Evolutionary conservation across 2,797 vertebrate species (phyloP), one percentile per base, ranked within the genome.

Genomic region (Clarias laeviceps): DNA sequence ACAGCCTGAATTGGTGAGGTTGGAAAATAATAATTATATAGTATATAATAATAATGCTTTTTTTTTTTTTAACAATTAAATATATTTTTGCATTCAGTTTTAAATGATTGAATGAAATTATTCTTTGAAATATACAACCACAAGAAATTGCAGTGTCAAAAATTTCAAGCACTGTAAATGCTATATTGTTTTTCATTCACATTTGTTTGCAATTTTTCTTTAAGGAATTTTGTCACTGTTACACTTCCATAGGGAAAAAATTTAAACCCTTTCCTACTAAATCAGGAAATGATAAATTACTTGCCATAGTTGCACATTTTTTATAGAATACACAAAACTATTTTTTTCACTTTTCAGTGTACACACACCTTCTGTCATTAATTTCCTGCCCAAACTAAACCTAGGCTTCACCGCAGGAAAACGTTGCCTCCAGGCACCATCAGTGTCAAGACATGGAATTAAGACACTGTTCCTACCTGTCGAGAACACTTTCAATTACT

Each of bases 361-460:
- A 81, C 65, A 73, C 61, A 29, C 80, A 82, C 54, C 68, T 40
- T 29, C 78, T 81, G 59, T 85, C 79, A 82, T 65, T 77, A 34
- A 77, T 40, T 86, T 73, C 61, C 40, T 77, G 9, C 80, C 72
- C 50, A 85, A 61, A 82, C 61, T 50, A 68, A 78, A 65, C 70
- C 40, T 32, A 82, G 61, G 68, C 29, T 68, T 86, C 61, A 76
- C 59, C 18, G 29, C 69, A 59, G 70, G 45, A 45, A 82, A 77
- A 73, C 40, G 29, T 50, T 86, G 72, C 79, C 69, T 85, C 29
- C 70, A 82, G 84, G 70, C 84, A 82, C 69, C 70, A 68, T 66
- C 84, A 82, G 62, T 82, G 79, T 54, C 84, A 82, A 62, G 84
- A 80, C 79, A 57, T 66, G 50, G 69, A 82, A 82, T 82, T 72